phyloP scores from a whole-genome alignment of 2,797 vertebrate genomes.

The Telmatherina bonti region DNA sequence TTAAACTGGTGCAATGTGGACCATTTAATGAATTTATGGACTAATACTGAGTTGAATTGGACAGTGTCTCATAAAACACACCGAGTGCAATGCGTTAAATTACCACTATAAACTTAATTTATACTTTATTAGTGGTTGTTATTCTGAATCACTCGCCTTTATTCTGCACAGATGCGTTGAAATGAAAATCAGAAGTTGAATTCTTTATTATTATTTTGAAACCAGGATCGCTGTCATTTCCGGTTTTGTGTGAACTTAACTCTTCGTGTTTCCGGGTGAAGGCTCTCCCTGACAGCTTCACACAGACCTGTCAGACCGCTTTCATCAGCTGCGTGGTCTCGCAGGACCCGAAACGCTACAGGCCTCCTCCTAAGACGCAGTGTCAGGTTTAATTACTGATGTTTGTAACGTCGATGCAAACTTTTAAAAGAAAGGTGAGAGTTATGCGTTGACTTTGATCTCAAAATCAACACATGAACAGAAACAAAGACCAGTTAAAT shows the following conservation, averaged over 20 bases:
- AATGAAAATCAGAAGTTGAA: fast-evolving
- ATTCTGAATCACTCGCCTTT: neutral
- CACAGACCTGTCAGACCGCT: conserved; percentile 76
- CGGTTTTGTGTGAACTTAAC: conserved; percentile 24
- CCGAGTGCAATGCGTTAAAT: neutral
- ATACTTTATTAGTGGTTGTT: neutral
- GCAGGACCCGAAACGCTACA: conserved; percentile 16
- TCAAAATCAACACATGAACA: conserved; percentile 3
- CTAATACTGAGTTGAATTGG: too few relatives aligned
- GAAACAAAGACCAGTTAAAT: neutral
- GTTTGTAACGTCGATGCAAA: conserved; percentile 20
- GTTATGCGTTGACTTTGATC: conserved; percentile 1
- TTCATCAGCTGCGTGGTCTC: conserved; percentile 48
- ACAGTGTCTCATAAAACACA: too few relatives aligned
- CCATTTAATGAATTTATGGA: too few relatives aligned
- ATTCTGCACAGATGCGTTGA: neutral
- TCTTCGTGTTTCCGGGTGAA: conserved; percentile 49
- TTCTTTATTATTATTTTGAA: conserved; percentile 52
- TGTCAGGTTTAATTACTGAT: conserved; percentile 47
- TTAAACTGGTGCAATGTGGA: too few relatives aligned
- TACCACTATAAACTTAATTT: too few relatives aligned
- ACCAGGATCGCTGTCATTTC: fast-evolving
- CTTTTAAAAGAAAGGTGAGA: conserved; percentile 32
- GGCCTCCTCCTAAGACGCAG: conserved; percentile 31
- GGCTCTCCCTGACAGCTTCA: conserved; percentile 47